Conservation (phyloP, 2,113 vertebrate genomes). For the Poeciliopsis turrubarensis region DNA sequence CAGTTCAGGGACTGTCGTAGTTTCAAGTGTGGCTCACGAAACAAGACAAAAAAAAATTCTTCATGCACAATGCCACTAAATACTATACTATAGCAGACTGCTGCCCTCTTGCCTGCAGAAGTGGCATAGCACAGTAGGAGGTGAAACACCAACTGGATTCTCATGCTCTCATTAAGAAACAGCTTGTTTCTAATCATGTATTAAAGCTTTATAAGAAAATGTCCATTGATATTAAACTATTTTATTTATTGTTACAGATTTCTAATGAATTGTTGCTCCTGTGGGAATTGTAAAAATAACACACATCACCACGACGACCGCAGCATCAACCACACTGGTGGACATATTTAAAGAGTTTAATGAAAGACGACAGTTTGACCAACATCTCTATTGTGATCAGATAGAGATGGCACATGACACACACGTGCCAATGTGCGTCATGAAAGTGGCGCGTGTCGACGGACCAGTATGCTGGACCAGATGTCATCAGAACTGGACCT, state of each 20-base stretch:
- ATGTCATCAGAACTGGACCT: conserved; percentile 57
- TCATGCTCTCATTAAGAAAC: neutral
- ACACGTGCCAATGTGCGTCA: conserved; percentile 18
- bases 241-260: too few relatives aligned
- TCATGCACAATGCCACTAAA: neutral
- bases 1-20: neutral
- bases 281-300: too few relatives aligned
- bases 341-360: neutral
- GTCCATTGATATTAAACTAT: too few relatives aligned
- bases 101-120: conserved; percentile 60
- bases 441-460: conserved; percentile 10
- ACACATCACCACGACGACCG: too few relatives aligned
- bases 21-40: neutral
- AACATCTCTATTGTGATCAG: neutral
- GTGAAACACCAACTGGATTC: neutral
- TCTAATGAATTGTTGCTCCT: too few relatives aligned
- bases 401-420: neutral
- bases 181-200: neutral
- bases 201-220: too few relatives aligned
- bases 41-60: neutral
- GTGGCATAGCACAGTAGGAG: conserved; percentile 39
- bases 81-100: conserved; percentile 16
- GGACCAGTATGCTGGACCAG: conserved; percentile 54
- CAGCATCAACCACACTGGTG: neutral
- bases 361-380: neutral